Evolutionary conservation across 2,113 vertebrate species (phyloP).

Genomic region (Corapipo altera): DNA sequence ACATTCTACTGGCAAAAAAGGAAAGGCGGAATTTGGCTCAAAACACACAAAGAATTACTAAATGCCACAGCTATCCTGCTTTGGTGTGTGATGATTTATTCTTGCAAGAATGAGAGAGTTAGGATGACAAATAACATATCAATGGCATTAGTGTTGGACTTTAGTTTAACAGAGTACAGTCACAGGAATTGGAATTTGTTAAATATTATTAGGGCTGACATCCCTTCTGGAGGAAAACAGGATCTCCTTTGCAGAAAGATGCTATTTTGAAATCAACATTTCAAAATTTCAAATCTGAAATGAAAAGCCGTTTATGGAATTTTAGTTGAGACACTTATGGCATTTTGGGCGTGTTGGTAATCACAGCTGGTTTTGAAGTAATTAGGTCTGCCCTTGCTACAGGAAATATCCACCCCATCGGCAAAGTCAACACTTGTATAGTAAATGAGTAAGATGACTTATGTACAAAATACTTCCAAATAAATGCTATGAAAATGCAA

Average conservation of each 20-base stretch:
- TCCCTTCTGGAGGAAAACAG: background rate
- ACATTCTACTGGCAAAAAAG: background rate
- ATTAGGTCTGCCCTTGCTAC: background rate
- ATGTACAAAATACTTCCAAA: background rate
- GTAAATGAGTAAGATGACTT: background rate
- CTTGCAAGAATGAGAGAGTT: conserved; percentile 1
- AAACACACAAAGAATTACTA: background rate
- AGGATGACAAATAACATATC: conserved; percentile 45
- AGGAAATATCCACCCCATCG: background rate
- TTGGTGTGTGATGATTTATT: background rate
- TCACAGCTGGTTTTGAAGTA: conserved; percentile 12
- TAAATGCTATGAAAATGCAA: background rate
- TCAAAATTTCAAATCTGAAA: conserved; percentile 31
- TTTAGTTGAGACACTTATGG: background rate
- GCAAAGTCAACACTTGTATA: background rate
- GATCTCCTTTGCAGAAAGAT: background rate
- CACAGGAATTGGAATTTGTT: background rate
- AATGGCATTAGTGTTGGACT: background rate
- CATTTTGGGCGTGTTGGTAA: background rate
- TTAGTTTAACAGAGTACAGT: background rate
- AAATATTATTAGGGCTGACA: background rate
- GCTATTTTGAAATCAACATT: conserved; percentile 2
- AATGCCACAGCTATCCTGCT: conserved; percentile 1
- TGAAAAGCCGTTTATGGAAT: background rate
- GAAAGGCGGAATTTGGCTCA: background rate